These are phyloP conservation scores for Chirona hameri DNA, from an alignment of 2,888 invertebrate species.

Conservation along the genomic window DNA sequence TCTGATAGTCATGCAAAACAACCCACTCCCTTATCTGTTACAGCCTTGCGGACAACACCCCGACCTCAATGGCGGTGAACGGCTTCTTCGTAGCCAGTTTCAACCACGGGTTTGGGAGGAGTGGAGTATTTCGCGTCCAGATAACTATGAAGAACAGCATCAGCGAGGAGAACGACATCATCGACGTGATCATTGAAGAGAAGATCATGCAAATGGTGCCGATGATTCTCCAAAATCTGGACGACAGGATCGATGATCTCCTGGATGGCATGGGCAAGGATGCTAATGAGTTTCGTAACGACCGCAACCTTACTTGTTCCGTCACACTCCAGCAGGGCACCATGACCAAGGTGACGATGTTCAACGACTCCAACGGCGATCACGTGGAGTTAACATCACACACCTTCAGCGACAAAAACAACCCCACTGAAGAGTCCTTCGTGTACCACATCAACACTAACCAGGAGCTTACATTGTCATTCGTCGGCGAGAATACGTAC, in stretches of 20 bases:
- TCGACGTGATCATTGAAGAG: not conserved
- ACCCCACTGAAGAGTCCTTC: not conserved
- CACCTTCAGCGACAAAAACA: not conserved
- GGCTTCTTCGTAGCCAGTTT: not conserved
- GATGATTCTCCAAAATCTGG: not conserved
- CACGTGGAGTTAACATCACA: not conserved
- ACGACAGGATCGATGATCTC: not conserved
- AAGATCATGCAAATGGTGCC: not conserved
- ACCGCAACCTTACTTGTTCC: not conserved
- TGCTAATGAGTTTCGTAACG: not conserved
- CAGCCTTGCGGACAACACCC: not conserved
- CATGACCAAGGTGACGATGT: not conserved
- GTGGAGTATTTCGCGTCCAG: not conserved
- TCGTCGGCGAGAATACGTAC: not conserved
- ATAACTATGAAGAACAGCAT: not conserved
- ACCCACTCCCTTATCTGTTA: not conserved
- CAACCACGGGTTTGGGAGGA: not conserved
- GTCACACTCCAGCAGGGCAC: not conserved
- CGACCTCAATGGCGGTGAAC: not conserved
- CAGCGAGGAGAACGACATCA: not conserved
- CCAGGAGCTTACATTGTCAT: not conserved
- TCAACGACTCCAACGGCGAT: not conserved
- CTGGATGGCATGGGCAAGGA: not conserved
- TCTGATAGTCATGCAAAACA: too few relatives aligned
- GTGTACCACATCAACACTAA: not conserved